Base-by-base conservation (phyloP, 2,113 vertebrate species). In the Callipepla squamata region DNA sequence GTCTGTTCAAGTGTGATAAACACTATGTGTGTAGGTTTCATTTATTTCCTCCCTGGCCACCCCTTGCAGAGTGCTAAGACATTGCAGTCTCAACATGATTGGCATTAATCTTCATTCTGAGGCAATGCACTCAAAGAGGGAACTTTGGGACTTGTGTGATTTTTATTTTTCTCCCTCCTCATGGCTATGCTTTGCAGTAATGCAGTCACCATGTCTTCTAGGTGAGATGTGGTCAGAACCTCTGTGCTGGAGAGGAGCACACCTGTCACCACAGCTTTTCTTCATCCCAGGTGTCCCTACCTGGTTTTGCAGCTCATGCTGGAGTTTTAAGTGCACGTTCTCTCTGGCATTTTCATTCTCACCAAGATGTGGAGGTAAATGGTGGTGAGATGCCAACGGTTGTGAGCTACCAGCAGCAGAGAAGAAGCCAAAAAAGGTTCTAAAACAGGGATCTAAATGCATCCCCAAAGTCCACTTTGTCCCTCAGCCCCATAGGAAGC, bases 1-100 rank as follows among this genome's bases (percentile, higher is more conserved):
- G 8, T 76, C 76, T 59, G 82, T 67, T 34, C 50, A 66, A 85
- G 57, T 30, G 34, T 0, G 10, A 75, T 62, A 91, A 93, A 84
- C 6, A 11, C 38, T 0, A 0, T 40, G 15, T 61, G 57, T 1
- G 20, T 53, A 30, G 15, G 16, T 30, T 53, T 51, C 26, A 61
- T 80, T 75, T 48, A 36, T 84, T 79, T 79, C 26, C 40, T 72
- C 26, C 69, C 34, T 50, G 19, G 11, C 1, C 4, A 8, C 21
- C 66, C 22, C 25, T 86, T 73, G 22, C 40, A 80, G 45, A 6
- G 2, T 34, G 12, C 30, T 81, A 28, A 73, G 16, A 57, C 0
- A 1, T 13, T 50, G 42, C 11, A 57, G 0, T 44, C 57, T 63
- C 36, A 51, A 38, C 16, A 7, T 55, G 18, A 12, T 1, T 63